Base-by-base conservation (phyloP, 1,140 invertebrate genomes). In the Amyelois transitella region DNA sequence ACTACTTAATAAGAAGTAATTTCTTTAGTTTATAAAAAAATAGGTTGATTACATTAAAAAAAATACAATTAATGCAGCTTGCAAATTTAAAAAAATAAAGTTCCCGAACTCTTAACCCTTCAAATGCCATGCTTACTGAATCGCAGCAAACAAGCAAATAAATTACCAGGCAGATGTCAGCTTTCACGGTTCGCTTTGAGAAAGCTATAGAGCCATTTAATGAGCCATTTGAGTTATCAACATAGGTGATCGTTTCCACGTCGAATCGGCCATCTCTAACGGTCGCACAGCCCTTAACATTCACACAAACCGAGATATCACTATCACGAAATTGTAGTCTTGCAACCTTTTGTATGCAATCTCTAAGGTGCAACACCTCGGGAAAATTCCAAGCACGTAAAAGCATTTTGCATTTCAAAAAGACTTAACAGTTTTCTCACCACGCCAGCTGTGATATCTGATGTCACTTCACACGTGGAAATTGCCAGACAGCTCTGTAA, bases 161-260 rank as follows among this genome's bases (percentile, higher is more conserved):
- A 48, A 55, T 47, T 25, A 53, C 51, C 7, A 44, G 43, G 52
- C 44, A 55, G 17, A 48, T 28, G 44, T 32, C 18, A 17, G 45
- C 53, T 59, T 58, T 59, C 57, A 38, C 45, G 20, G 18, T 21
- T 32, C 18, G n/a, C 1, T 18, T 24, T 49, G 18, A 55, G 49
- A 55, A 55, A 45, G 10, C 17, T 18, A 38, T 48, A n/a, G 17
- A 45, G 22, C 43, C 32, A 44, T 51, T 60, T 60, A 54, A 58
- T 60, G 58, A 60, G 56, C 10, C 38, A 22, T 43, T 53, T 47
- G 43, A 50, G 47, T 45, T 51, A 57, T 60, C 57, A 54, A 8
- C 18, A 24, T 2, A 14, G n/a, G 20, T n/a, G 48, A 57, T 57
- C 54, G 44, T 28, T 28, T 28, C 7, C 25, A 28, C 25, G 25